Evolutionary conservation across 2,888 invertebrate genomes (phyloP), one percentile per base, ranked within the genome.

Genomic region (Nematopogon swammerdamellus): DNA sequence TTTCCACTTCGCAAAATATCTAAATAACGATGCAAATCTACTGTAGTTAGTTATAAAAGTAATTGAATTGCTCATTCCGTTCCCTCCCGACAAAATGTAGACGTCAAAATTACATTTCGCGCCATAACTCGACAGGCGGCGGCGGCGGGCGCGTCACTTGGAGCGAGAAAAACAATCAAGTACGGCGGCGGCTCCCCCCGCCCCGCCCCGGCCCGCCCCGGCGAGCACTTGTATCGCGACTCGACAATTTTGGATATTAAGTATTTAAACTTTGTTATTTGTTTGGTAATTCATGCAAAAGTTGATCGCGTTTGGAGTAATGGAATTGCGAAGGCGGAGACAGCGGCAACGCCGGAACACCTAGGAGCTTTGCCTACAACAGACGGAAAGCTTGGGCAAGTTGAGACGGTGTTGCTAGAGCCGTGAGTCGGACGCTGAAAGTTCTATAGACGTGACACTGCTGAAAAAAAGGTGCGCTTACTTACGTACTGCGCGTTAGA

Each of bases 151-250:
- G n/a, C n/a, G n/a, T 25, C 25, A 6, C 14, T 14, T 36, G 36
- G 36, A 36, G 11, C 36, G 36, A 14, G 36, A 36, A 14, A 36
- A 36, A 36, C 36, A 36, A 36, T 36, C 36, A 36, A 8, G 11
- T 4, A 6, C 11, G 8, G 36, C 36, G 25, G 25, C 25, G 30
- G 43, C 48, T 50, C 51, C 49, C 50, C 46, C 42, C 44, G 51
- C 50, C 46, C 50, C 54, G 47, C 52, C 47, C 48, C 55, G 53
- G 54, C 49, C 56, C 54, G 53, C 56, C 57, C 57, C n/a, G n/a
- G n/a, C n/a, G 25, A 25, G 25, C 25, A 25, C n/a, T n/a, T n/a
- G n/a, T n/a, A n/a, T n/a, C n/a, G n/a, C n/a, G n/a, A n/a, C n/a
- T n/a, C n/a, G 25, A 25, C 25, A 6, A 25, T 25, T 8, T 8